phyloP scores from a whole-genome alignment of 2,113 vertebrate species.

The Notarius lentiginosus region DNA sequence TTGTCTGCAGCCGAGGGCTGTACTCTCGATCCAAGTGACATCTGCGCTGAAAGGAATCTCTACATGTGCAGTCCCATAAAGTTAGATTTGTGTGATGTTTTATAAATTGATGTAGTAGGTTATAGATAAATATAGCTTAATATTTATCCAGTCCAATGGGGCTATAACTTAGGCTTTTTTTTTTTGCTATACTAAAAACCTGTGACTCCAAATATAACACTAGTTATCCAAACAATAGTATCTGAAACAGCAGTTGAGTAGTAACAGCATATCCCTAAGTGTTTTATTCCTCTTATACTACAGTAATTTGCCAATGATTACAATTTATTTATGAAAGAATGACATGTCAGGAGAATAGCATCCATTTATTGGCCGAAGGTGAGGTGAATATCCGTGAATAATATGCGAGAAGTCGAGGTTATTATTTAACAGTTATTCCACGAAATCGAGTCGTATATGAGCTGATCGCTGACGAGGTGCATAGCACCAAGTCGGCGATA shows the following conservation, averaged over 20 bases:
- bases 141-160: neutral
- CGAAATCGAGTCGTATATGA: too few relatives aligned
- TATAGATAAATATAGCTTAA: neutral
- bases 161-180: neutral
- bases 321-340: neutral
- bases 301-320: neutral
- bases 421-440: too few relatives aligned
- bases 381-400: too few relatives aligned
- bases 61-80: neutral
- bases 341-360: neutral
- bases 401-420: too few relatives aligned
- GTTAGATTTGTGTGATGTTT: neutral
- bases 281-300: neutral
- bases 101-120: neutral
- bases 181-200: too few relatives aligned
- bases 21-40: conserved; percentile 52
- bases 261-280: neutral
- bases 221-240: neutral
- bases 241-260: neutral
- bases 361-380: too few relatives aligned
- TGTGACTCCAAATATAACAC: neutral
- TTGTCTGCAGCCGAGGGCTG: conserved; percentile 51
- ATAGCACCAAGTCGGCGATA: too few relatives aligned
- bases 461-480: too few relatives aligned
- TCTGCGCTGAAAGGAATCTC: conserved; percentile 1